Evolutionary conservation across 2,113 vertebrate genomes (phyloP), one percentile per base, ranked within the genome.

Genomic region (Dolichallabes microphthalmus): DNA sequence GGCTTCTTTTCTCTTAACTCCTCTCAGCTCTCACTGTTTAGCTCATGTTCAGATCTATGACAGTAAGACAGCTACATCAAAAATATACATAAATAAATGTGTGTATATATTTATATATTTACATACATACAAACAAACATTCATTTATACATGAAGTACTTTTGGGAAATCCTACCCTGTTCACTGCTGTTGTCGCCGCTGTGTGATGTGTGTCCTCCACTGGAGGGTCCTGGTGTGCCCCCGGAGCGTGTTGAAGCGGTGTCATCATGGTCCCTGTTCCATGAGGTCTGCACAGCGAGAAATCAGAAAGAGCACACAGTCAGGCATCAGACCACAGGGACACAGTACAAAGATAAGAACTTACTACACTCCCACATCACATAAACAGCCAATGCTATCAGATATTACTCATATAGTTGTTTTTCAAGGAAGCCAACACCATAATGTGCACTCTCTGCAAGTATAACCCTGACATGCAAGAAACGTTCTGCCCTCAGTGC

Each of bases 141-240:
- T 14, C 14, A 83, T 83, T 45, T 39, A 39, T 14, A 63, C 68
- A 78, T 22, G 53, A 35, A 27, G 2, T 11, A 71, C 32, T 45
- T 45, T n/a, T 53, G 17, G 17, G 57, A 55, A n/a, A 22, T 52
- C 97, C 94, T 96, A 99, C 97, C 98, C 96, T 99, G 98, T 93
- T 99, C 97, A 86, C 98, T 99, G 96, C 98, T 99, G 95, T 99
- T 99, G 93, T 99, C 98, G 13, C 98, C 98, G 0, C 98, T 99
- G 94, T 99, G 98, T 2, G 98, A 99, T 76, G 98, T 99, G 91
- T 99, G 98, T 89, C 98, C 98, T 4, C 98, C 98, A 3, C 98
- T 99, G 93, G 98, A 99, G 25, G 98, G 98, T 25, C 98, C 98
- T 0, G 98, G 98, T 30, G 98, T 99, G 84, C 98, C 98, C 86